A percentile compares a stretch with the other conserved stretches of the same genome.
Conservation (phyloP, 2,113 vertebrate genomes). For the Bathybates hornii region DNA sequence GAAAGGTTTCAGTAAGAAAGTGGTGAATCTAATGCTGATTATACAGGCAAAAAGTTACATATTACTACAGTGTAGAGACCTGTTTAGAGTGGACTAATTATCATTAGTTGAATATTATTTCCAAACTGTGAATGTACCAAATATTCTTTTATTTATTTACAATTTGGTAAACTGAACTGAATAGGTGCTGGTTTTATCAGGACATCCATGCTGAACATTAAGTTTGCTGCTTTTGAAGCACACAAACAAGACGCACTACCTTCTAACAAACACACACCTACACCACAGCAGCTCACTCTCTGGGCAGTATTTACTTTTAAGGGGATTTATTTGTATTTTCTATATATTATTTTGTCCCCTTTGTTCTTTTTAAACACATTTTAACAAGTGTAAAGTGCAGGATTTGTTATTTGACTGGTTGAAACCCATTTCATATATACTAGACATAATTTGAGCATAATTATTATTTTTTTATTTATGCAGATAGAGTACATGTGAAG, state of each 20-base stretch:
- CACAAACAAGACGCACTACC: background rate
- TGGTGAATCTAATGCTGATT: background rate
- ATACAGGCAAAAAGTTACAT: background rate
- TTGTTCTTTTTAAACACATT: background rate
- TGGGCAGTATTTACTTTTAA: background rate
- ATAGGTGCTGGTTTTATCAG: background rate
- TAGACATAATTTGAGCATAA: background rate
- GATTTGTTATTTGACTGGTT: background rate
- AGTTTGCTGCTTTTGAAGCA: background rate
- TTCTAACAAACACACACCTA: background rate
- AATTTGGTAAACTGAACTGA: background rate
- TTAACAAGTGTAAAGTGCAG: background rate
- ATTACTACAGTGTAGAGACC: background rate
- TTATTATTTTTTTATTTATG: background rate
- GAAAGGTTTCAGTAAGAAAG: background rate
- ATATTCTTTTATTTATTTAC: background rate
- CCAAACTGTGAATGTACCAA: background rate
- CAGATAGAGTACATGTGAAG: background rate
- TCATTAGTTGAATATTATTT: background rate
- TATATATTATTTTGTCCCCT: background rate
- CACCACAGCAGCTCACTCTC: background rate
- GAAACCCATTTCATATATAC: background rate
- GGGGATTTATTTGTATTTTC: background rate
- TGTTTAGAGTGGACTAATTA: background rate
- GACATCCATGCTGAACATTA: background rate